phyloP scores from a whole-genome alignment of 2,888 invertebrate species.

The Caenorhabditis virilis region DNA sequence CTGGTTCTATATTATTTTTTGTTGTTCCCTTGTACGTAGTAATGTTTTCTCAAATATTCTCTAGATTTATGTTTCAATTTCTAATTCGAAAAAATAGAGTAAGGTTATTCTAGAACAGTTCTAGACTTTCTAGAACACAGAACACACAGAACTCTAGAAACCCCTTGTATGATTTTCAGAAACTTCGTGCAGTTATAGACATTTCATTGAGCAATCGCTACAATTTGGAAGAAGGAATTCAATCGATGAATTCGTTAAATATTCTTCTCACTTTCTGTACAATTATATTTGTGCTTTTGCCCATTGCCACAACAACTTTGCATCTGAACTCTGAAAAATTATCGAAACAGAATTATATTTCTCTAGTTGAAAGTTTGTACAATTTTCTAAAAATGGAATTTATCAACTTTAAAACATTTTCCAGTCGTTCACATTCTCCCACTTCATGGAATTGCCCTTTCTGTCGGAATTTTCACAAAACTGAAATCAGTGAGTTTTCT shows the following conservation, averaged over 20 bases:
- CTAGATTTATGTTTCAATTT: slow-evolving; percentile 9
- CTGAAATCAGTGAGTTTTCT: no score
- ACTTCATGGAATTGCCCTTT: slow-evolving; percentile 13
- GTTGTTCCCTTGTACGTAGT: slow-evolving; percentile 12
- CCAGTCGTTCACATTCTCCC: slow-evolving; percentile 17
- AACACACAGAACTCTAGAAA: no score
- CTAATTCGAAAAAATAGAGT: slow-evolving; percentile 13
- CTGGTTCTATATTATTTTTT: slow-evolving; percentile 12
- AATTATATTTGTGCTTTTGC: slow-evolving; percentile 8
- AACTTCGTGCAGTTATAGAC: neutral
- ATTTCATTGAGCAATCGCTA: slow-evolving; percentile 11
- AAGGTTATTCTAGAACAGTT: no score
- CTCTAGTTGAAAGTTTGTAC: slow-evolving; percentile 27
- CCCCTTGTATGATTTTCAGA: no score
- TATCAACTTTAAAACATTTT: neutral
- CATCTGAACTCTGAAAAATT: slow-evolving; percentile 6
- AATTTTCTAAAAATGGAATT: no score
- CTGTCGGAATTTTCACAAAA: slow-evolving; percentile 5
- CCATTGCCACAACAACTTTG: slow-evolving; percentile 8
- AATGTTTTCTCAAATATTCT: slow-evolving; percentile 6
- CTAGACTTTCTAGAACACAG: neutral
- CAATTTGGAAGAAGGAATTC: slow-evolving; percentile 21
- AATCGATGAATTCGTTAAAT: slow-evolving; percentile 11
- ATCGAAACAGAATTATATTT: slow-evolving; percentile 7
- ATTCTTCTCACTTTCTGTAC: slow-evolving; percentile 7